A percentile compares a stretch with the other conserved stretches of the same genome.
These are phyloP conservation scores for Dermatemys mawii DNA, from an alignment of 2,113 vertebrate species.

Conservation along the genomic window DNA sequence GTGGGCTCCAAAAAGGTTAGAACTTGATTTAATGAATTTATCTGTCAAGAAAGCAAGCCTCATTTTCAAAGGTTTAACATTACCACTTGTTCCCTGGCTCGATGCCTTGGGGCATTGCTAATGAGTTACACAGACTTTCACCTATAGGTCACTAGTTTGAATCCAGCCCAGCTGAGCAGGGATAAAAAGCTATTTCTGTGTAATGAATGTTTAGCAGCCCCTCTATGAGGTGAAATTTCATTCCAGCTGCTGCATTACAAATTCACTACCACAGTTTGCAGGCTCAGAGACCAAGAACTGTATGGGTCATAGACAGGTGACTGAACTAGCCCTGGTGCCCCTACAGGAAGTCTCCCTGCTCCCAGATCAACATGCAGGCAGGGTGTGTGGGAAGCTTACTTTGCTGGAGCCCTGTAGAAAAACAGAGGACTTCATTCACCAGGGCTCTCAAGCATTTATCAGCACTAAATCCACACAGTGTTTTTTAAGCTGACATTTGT, in stretches of 20 bases:
- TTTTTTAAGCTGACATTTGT: too few species aligned
- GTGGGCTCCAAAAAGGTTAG: slow-evolving; percentile 41
- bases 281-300: slow-evolving; percentile 25
- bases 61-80: slow-evolving; percentile 46
- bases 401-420: too few species aligned
- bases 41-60: slow-evolving; percentile 52
- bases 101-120: not conserved
- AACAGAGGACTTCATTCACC: too few species aligned
- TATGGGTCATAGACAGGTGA: not conserved
- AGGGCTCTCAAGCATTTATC: too few species aligned
- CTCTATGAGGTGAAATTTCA: slow-evolving; percentile 13
- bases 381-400: too few species aligned
- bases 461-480: too few species aligned
- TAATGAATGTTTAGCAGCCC: not conserved
- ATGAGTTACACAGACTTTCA: slow-evolving; percentile 15
- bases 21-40: slow-evolving; percentile 54
- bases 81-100: not conserved
- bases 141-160: slow-evolving; percentile 8
- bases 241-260: not conserved
- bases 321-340: too few species aligned
- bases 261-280: not conserved
- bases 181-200: not conserved
- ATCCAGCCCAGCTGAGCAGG: not conserved
- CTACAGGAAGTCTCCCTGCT: too few species aligned
- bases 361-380: too few species aligned